These are phyloP conservation scores for Mesorhabditis sp. DNA, from an alignment of 2,888 invertebrate genomes.

Conservation along the genomic window DNA sequence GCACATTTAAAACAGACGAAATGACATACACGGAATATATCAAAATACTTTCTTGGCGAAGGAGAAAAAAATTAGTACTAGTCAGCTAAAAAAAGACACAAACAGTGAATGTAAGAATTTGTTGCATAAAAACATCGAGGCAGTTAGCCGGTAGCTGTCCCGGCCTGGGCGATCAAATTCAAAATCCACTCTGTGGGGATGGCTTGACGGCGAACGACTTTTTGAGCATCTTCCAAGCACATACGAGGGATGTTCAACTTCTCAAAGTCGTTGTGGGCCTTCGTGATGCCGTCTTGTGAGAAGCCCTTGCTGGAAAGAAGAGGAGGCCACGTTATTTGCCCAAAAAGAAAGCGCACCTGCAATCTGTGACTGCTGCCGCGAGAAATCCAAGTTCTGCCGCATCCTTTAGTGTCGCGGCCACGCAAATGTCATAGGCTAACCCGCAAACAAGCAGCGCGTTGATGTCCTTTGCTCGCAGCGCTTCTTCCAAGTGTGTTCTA, in stretches of 20 bases:
- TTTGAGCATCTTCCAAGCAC: slow-evolving; percentile 7
- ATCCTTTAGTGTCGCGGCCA: slow-evolving; percentile 60
- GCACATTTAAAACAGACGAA: no score
- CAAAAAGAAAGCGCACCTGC: slow-evolving; percentile 30
- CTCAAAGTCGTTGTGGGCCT: slow-evolving; percentile 40
- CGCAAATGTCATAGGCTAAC: slow-evolving; percentile 89
- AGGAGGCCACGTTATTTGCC: neutral
- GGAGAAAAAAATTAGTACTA: no score
- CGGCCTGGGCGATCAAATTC: neutral
- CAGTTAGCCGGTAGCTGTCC: no score
- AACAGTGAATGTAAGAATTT: no score
- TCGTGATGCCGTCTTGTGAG: slow-evolving; percentile 36
- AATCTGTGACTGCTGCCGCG: slow-evolving; percentile 42
- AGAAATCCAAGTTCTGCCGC: slow-evolving; percentile 41
- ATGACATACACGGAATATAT: no score
- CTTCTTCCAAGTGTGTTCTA: slow-evolving; percentile 78
- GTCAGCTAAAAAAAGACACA: no score
- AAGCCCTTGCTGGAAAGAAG: slow-evolving; percentile 46
- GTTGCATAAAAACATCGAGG: no score
- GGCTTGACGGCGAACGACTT: neutral
- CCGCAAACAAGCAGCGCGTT: slow-evolving; percentile 92
- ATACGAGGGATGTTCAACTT: slow-evolving; percentile 3
- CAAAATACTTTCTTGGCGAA: no score
- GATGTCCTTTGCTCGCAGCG: slow-evolving; percentile 75
- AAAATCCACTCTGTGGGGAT: neutral